Base-by-base conservation (phyloP, 2,113 vertebrate species). In the Petrocephalus zakoni region DNA sequence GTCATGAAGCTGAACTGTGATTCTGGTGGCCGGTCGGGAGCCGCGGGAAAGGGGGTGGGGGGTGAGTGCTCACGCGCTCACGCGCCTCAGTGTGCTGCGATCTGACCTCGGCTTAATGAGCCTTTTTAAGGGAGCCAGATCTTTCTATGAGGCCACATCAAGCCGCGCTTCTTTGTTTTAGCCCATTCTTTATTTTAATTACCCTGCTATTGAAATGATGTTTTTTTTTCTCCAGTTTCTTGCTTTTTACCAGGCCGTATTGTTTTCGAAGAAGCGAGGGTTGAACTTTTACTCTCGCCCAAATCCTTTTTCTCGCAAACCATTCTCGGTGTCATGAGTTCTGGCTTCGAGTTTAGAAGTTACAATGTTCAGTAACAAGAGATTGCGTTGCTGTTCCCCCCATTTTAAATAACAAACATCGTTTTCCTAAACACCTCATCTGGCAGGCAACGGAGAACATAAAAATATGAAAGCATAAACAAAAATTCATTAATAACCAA, bases 1-100 rank as follows among this genome's bases (percentile, higher is more conserved):
- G 94, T 97, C 96, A 97, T 97, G 96, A 96, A 96, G 96, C 97
- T 95, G 96, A 96, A 97, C 95, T 96, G 94, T 96, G 93, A 94
- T 96, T 94, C 94, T 96, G 93, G 94, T 95, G 97, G 94, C 95
- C 95, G 93, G 94, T 95, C 95, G 94, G 94, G 88, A 61, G 34
- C 53, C 82, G 55, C 37, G 55, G 52, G 55, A 84, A 78, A 53
- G 25, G 34, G 34, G 9, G 1, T 5, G 13, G 87, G 11, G 56
- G 42, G 22, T 4, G 22, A 2, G 93, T 93, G 91, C 93, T 94
- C 94, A 92, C 95, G 95, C 96, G 97, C 94, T 93, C 94, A 92
- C 95, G 95, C 96, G 97, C 94, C 93, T 85, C 21, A 53, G 29
- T 53, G 84, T 85, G 29, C 22, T 91, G 90, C 93, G 93, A 95